Evolutionary conservation across 2,888 invertebrate species (phyloP), one percentile per base, ranked within the genome.

Genomic region (Aphrophora alni): DNA sequence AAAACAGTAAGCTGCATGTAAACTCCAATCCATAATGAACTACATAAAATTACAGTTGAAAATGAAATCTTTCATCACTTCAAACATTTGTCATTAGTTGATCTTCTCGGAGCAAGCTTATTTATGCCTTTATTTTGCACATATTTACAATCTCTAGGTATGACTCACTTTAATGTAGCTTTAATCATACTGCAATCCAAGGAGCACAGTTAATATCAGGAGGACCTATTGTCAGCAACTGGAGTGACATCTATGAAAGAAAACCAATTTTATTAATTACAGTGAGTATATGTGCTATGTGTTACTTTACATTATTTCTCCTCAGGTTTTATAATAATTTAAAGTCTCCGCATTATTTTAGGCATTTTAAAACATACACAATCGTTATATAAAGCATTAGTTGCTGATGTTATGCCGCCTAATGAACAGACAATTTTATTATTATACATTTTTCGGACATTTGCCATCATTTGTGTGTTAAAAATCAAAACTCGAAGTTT

Each of bases 361-460:
- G 82, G 82, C 27, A 27, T 73, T 83, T 91, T 93, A 85, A 95
- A 94, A 88, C 94, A 94, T 87, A 93, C 93, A n/a, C 94, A 94
- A 88, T 91, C 91, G 84, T 88, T 94, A 81, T 90, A 91, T 74
- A 93, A 91, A 86, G 92, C 93, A 14, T 89, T 93, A 85, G 90
- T 94, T 69, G 90, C 92, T 7, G 93, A 94, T 87, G 90, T 92
- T 86, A 89, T 92, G 81, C 89, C 88, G 71, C 86, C 87, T 85
- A 87, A 90, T 76, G 88, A 90, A 75, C 92, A 92, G 83, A n/a
- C n/a, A n/a, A n/a, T n/a, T n/a, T n/a, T n/a, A n/a, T n/a, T n/a
- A n/a, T n/a, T n/a, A n/a, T n/a, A n/a, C n/a, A n/a, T n/a, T n/a
- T n/a, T n/a, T n/a, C n/a, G n/a, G n/a, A n/a, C n/a, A n/a, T n/a